phyloP scores from a whole-genome alignment of 1,140 invertebrate species.

The Aleiodes sp. region DNA sequence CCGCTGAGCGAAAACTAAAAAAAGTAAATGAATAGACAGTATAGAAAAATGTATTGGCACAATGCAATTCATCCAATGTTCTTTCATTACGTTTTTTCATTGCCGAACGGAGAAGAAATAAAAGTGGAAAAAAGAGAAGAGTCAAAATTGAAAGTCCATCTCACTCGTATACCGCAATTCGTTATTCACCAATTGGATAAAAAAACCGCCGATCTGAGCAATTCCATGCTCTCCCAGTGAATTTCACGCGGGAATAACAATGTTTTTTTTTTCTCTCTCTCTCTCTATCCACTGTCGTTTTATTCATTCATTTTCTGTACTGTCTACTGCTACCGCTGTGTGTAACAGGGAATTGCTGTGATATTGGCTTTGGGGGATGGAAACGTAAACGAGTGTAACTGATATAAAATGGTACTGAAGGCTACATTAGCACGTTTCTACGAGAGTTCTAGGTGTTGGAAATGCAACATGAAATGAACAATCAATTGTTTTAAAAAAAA shows the following conservation, averaged over 20 bases:
- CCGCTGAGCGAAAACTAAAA: too few species aligned
- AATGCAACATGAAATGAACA: too few species aligned
- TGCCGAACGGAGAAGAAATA: too few species aligned
- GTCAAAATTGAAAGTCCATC: not conserved
- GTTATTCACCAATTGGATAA: constrained; percentile 1
- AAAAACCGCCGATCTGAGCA: constrained; percentile 7
- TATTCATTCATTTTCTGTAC: too few species aligned
- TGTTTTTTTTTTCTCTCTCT: not conserved
- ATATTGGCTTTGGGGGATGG: constrained; percentile 3
- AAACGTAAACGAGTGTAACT: not conserved
- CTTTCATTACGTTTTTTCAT: too few species aligned
- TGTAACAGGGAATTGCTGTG: not conserved
- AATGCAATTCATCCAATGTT: too few species aligned
- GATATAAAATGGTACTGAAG: not conserved
- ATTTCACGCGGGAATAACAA: constrained; percentile 16
- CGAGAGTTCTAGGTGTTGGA: too few species aligned
- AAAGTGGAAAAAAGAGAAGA: not conserved
- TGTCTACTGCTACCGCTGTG: too few species aligned
- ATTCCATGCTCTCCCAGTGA: constrained; percentile 2
- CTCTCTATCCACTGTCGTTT: not conserved
- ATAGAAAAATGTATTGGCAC: too few species aligned
- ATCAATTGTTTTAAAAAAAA: too few species aligned
- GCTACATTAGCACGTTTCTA: not conserved
- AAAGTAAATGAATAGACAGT: too few species aligned
- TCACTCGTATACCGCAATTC: not conserved